Evolutionary conservation across 1,140 invertebrate genomes (phyloP).

Genomic region (Atta texana): DNA sequence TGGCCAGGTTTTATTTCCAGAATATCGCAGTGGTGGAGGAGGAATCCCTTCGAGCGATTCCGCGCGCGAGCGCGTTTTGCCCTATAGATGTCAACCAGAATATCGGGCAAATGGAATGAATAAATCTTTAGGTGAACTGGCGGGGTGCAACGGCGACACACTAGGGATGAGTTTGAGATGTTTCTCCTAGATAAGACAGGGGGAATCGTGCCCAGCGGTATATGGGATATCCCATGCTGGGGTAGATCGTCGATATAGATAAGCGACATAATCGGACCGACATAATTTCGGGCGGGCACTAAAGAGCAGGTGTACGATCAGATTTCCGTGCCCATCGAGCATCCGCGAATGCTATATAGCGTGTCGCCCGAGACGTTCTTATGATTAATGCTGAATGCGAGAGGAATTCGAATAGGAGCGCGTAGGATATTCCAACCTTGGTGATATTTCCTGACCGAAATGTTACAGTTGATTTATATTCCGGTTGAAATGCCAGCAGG

Average conservation of each 20-base stretch:
- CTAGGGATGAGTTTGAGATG: slow-evolving; percentile 68
- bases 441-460: slow-evolving; percentile 56
- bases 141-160: slow-evolving; percentile 59
- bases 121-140: slow-evolving; percentile 63
- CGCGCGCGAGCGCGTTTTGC: slow-evolving; percentile 35
- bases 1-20: slow-evolving; percentile 8
- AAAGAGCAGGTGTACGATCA: slow-evolving; percentile 46
- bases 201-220: slow-evolving; percentile 58
- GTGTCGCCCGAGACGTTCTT: slow-evolving; percentile 54
- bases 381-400: slow-evolving; percentile 54
- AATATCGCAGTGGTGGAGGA: neutral
- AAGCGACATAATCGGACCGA: slow-evolving; percentile 64
- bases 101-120: slow-evolving; percentile 67
- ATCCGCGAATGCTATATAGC: slow-evolving; percentile 31
- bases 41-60: neutral
- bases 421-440: neutral
- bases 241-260: slow-evolving; percentile 67
- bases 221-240: slow-evolving; percentile 67
- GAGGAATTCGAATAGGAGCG: slow-evolving; percentile 47
- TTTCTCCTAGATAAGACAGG: slow-evolving; percentile 65
- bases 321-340: slow-evolving; percentile 41
- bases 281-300: slow-evolving; percentile 65
- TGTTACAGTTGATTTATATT: slow-evolving; percentile 56
- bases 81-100: slow-evolving; percentile 42
- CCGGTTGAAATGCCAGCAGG: slow-evolving; percentile 12